Evolutionary conservation across 2,113 vertebrate genomes (phyloP), one percentile per base, ranked within the genome.

Genomic region (Pitta sordida): DNA sequence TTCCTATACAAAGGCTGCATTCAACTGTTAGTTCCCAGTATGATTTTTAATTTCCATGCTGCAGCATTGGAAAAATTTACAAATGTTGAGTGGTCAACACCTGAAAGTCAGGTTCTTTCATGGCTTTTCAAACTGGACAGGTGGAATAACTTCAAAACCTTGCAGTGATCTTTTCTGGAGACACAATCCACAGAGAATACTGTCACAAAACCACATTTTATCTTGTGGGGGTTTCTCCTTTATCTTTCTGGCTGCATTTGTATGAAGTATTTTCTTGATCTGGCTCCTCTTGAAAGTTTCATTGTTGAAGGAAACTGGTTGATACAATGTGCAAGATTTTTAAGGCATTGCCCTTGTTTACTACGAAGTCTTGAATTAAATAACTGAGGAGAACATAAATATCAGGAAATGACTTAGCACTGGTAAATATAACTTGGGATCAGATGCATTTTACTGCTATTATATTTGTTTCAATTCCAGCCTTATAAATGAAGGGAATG

Each of bases 381-480:
- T 39, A 71, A 82, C 53, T 37, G 63, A 75, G 63, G 30, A 39
- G 86, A 70, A 51, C 41, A 27, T 34, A 37, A 63, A 56, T 20
- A n/a, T 21, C 55, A 93, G 30, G 49, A 96, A 92, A 51, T 86
- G 24, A 44, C 44, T 71, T 79, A 46, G 17, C 37, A 19, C 15
- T 76, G 20, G 44, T 53, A 79, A 73, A 73, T 34, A 20, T 18
- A 74, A 74, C 22, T 93, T 71, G 77, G 39, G 26, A 68, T 41
- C 53, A 77, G 44, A 60, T 78, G 36, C 10, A 3, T 91, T 87
- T 65, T 74, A 27, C 44, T 92, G 62, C 96, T 46, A 51, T 5
- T 68, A 12, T 46, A 49, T 81, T 51, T 85, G 13, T 93, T 94
- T 96, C 4, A 2, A 36, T 97, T 97, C 77, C 92, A 98, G 98